Percentiles rank a stretch among this genome's conserved stretches.
Evolutionary conservation across 2,113 vertebrate species (phyloP).

Genomic region (Oncorhynchus keta): DNA sequence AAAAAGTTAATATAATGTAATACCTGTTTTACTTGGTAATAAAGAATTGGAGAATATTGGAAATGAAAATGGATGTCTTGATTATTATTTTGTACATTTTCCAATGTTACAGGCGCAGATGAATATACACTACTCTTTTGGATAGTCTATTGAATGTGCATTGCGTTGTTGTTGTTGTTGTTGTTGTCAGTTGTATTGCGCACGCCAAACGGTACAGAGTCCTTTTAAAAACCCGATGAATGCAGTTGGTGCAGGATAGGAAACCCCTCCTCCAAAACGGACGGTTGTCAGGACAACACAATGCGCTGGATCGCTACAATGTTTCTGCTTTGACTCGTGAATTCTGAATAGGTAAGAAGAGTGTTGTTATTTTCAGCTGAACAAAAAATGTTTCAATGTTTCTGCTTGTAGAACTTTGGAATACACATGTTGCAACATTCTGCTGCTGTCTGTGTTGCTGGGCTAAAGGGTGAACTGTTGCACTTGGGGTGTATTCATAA

Average conservation of each 20-base stretch:
- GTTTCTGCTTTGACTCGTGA: constrained; percentile 5
- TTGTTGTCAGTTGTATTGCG: neutral
- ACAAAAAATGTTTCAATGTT: too few relatives aligned
- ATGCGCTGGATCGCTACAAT: constrained; percentile 18
- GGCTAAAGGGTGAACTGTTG: too few relatives aligned
- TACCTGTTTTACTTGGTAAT: constrained; percentile 82
- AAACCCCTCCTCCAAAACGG: too few relatives aligned
- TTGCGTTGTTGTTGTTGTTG: neutral
- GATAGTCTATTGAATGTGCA: neutral
- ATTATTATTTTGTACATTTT: neutral
- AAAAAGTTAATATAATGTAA: constrained; percentile 75
- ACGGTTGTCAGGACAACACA: constrained; percentile 53
- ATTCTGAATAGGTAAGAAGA: constrained; percentile 37
- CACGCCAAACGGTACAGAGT: neutral
- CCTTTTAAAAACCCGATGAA: neutral
- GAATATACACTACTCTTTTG: neutral
- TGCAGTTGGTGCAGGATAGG: too few relatives aligned
- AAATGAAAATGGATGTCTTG: neutral
- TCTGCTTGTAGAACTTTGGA: too few relatives aligned
- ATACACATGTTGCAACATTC: too few relatives aligned
- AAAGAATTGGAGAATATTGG: constrained; percentile 67
- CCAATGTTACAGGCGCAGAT: too few relatives aligned
- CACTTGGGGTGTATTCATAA: too few relatives aligned
- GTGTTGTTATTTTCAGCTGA: neutral
- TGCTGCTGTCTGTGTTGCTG: too few relatives aligned